Conservation (phyloP, 2,797 vertebrate genomes). For the Acestrorhynchus altus region DNA sequence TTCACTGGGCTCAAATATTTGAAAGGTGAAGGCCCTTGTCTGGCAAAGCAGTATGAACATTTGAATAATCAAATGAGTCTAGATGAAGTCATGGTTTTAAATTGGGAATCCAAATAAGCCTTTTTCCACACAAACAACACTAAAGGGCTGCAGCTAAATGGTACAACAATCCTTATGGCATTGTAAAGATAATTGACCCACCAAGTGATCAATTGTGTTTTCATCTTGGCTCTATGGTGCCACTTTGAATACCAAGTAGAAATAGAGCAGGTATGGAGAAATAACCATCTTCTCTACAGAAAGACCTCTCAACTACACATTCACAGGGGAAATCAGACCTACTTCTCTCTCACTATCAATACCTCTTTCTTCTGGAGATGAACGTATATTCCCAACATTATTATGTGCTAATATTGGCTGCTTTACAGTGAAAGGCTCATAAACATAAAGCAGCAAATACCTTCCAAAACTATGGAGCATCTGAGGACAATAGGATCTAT, state of each 20-base stretch:
- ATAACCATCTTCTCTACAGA: conserved; percentile 21
- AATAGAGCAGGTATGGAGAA: neutral
- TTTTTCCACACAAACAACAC: neutral
- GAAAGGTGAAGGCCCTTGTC: conserved; percentile 7
- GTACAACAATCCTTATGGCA: neutral
- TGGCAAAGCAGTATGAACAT: conserved; percentile 54
- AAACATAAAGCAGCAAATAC: conserved; percentile 73
- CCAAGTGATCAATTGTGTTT: neutral
- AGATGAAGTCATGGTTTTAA: conserved; percentile 53
- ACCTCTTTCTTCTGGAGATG: conserved; percentile 58
- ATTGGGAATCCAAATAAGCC: neutral
- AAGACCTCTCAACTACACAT: conserved; percentile 67
- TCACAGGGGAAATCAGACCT: conserved; percentile 74
- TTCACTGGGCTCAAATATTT: conserved; percentile 37
- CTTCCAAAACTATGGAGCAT: conserved; percentile 62
- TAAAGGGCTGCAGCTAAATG: neutral
- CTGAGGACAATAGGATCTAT: conserved; percentile 47
- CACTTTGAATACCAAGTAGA: neutral
- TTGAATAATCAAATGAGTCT: conserved; percentile 73
- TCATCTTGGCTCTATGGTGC: neutral
- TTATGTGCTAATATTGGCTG: conserved; percentile 73
- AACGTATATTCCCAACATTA: conserved; percentile 69
- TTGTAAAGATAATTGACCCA: neutral
- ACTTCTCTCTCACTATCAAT: conserved; percentile 49
- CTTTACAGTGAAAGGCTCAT: conserved; percentile 68